These are phyloP conservation scores for Ctenicera cuprea DNA, from an alignment of 2,888 invertebrate genomes.

Conservation along the genomic window DNA sequence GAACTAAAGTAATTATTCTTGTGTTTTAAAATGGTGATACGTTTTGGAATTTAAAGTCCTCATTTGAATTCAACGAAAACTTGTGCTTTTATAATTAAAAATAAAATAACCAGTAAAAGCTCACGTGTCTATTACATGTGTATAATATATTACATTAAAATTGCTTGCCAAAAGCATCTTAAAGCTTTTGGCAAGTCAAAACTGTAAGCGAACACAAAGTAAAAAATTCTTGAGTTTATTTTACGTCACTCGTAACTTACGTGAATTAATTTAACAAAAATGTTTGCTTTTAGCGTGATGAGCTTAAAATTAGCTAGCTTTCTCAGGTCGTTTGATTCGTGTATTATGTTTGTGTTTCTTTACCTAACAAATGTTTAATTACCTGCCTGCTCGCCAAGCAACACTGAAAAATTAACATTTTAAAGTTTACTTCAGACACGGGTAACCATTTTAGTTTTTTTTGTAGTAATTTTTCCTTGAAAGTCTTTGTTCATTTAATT, in stretches of 20 bases:
- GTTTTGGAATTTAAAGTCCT: too few species aligned
- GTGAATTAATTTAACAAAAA: conserved; percentile 19
- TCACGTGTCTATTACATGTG: too few species aligned
- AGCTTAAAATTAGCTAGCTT: conserved; percentile 23
- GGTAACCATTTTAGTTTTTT: too few species aligned
- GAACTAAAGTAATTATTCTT: not conserved
- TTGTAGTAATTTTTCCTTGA: too few species aligned
- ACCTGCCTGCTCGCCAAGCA: not conserved
- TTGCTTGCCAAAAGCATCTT: too few species aligned
- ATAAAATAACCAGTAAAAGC: too few species aligned
- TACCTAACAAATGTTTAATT: not conserved
- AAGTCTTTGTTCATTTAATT: too few species aligned
- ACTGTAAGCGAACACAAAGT: too few species aligned
- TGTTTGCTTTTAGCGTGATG: conserved; percentile 16
- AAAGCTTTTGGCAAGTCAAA: too few species aligned
- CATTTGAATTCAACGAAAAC: not conserved
- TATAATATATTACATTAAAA: too few species aligned
- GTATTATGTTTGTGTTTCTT: not conserved
- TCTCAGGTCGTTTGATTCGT: conserved; percentile 2
- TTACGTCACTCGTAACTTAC: not conserved
- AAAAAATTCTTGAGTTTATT: not conserved
- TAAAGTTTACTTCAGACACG: not conserved
- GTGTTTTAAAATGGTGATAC: not conserved
- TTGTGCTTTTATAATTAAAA: too few species aligned
- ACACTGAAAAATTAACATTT: not conserved